phyloP scores from a whole-genome alignment of 2,888 invertebrate genomes.

The Oxytorus armatus region DNA sequence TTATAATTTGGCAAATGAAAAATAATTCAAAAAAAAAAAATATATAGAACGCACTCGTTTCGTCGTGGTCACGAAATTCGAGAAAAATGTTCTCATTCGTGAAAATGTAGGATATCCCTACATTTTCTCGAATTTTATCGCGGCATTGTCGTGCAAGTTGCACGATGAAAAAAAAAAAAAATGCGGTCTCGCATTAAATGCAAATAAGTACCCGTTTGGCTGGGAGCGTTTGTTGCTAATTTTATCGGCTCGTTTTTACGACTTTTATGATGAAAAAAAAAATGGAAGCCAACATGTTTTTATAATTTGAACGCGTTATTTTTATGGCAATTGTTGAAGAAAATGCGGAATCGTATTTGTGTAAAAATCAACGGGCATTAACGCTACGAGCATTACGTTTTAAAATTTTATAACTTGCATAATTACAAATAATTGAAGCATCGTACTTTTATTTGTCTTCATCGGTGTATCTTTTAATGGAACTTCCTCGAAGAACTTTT shows the following conservation, averaged over 20 bases:
- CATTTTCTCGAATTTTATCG: not conserved
- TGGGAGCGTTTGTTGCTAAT: not conserved
- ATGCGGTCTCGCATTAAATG: not conserved
- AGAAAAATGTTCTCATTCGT: conserved; percentile 1
- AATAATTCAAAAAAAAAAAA: conserved; percentile 8
- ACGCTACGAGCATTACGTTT: too few species aligned
- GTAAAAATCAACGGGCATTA: too few species aligned
- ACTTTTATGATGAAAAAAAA: conserved; percentile 4
- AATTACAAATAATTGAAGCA: not conserved
- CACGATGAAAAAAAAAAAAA: not conserved
- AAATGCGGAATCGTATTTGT: not conserved
- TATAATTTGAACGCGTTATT: conserved; percentile 2
- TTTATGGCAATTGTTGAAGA: conserved; percentile 8
- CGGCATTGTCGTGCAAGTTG: not conserved
- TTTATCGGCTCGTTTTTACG: not conserved
- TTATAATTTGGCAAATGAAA: conserved; percentile 19
- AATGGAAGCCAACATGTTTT: not conserved
- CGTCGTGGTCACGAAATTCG: not conserved
- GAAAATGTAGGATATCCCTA: too few species aligned
- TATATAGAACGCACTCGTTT: not conserved
- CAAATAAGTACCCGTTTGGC: conserved; percentile 8
- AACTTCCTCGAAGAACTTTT: too few species aligned
- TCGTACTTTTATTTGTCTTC: too few species aligned
- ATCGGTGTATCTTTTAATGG: not conserved
- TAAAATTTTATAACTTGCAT: not conserved